Conservation (phyloP, 2,797 vertebrate species). For the Typhlichthys subterraneus region DNA sequence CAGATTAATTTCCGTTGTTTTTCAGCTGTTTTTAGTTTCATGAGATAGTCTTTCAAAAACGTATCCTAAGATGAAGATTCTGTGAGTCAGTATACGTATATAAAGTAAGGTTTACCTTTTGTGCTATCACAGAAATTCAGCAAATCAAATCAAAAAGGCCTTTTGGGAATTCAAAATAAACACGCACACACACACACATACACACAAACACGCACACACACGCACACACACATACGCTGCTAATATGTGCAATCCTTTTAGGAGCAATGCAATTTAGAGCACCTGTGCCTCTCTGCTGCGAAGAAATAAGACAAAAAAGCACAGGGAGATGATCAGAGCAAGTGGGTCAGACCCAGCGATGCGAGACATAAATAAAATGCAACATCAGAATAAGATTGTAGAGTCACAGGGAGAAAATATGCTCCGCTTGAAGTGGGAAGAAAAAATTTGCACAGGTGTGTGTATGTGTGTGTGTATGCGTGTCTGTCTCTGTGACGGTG, state of each 20-base stretch:
- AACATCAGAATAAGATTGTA: conserved; percentile 62
- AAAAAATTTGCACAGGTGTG: conserved; percentile 19
- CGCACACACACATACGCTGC: background rate
- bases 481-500: conserved; percentile 5
- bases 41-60: background rate
- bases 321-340: conserved; percentile 59
- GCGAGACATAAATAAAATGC: conserved; percentile 58
- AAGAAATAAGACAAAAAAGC: conserved; percentile 38
- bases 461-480: conserved; percentile 6
- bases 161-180: conserved; percentile 17
- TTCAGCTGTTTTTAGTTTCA: conserved; percentile 7
- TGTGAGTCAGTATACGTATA: too few relatives aligned
- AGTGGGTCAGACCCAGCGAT: conserved; percentile 62
- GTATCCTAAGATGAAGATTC: too few relatives aligned
- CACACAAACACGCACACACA: background rate
- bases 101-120: too few relatives aligned
- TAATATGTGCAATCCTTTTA: conserved; percentile 34
- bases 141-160: conserved; percentile 9
- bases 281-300: conserved; percentile 34
- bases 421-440: conserved; percentile 40
- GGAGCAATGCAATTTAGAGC: conserved; percentile 46
- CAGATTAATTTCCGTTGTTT: conserved; percentile 4
- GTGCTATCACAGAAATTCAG: background rate
- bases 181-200: background rate
- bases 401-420: conserved; percentile 57